Percentiles rank a stretch among this genome's conserved stretches.
Evolutionary conservation across 2,888 invertebrate species (phyloP).

Genomic region (Unio pictorum): DNA sequence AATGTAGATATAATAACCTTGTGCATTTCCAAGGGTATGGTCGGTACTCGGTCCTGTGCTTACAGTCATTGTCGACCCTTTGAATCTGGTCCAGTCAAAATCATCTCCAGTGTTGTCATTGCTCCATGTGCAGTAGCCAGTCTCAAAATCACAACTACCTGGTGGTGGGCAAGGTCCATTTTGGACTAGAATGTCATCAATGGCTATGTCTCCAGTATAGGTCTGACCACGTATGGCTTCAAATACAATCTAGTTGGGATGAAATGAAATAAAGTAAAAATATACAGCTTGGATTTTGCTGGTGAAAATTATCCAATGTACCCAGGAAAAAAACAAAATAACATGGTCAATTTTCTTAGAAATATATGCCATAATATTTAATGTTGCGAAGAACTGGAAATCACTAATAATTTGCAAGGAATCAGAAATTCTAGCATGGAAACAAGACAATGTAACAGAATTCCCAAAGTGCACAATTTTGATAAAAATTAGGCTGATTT

Average conservation of each 20-base stretch:
- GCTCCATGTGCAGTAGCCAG: constrained; percentile 49
- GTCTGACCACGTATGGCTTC: constrained; percentile 54
- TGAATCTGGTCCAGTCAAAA: constrained; percentile 57
- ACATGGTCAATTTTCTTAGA: no score
- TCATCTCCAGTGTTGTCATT: constrained; percentile 45
- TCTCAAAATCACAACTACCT: constrained; percentile 63
- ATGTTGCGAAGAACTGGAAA: no score
- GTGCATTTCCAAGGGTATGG: constrained; percentile 47
- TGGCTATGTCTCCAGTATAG: constrained; percentile 57
- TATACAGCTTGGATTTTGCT: no score
- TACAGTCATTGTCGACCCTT: constrained; percentile 36
- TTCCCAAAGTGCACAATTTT: no score
- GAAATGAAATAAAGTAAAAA: no score
- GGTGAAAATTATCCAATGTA: no score
- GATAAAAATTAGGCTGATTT: no score
- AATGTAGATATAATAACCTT: constrained; percentile 74
- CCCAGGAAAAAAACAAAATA: no score
- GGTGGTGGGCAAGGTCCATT: constrained; percentile 47
- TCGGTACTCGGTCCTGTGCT: constrained; percentile 57
- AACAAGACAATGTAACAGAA: no score
- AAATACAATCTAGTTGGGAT: constrained; percentile 52
- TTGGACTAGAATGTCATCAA: constrained; percentile 59
- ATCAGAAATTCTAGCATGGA: no score
- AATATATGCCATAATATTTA: no score
- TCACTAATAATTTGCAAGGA: no score